phyloP scores from a whole-genome alignment of 2,113 vertebrate genomes.

The Collichthys lucidus region DNA sequence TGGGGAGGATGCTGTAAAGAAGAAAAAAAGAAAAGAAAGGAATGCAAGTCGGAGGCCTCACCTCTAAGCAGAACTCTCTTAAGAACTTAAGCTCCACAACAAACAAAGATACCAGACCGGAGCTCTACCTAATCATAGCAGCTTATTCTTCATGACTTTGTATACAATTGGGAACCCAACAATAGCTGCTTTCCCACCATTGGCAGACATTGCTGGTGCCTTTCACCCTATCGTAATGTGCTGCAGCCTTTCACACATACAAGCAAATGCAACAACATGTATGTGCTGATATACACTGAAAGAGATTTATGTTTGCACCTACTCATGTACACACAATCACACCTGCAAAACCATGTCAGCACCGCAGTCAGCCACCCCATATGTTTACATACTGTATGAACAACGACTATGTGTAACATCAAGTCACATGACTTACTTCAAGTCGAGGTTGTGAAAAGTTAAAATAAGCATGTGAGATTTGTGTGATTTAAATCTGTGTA shows the following conservation, averaged over 20 bases:
- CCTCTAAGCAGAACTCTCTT: constrained; percentile 48
- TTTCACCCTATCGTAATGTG: constrained; percentile 16
- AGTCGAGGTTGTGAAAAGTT: neutral
- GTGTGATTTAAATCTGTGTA: neutral
- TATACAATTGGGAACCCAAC: constrained; percentile 66
- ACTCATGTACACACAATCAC: neutral
- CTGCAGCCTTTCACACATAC: neutral
- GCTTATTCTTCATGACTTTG: constrained; percentile 61
- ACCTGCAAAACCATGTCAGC: neutral
- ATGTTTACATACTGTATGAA: neutral
- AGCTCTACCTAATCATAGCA: constrained; percentile 57
- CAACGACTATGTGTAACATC: too few species aligned
- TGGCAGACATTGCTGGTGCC: constrained; percentile 26
- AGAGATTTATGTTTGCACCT: neutral
- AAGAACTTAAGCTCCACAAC: constrained; percentile 69
- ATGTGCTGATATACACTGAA: neutral
- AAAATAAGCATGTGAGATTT: neutral
- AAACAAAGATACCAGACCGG: constrained; percentile 60
- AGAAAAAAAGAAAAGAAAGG: constrained; percentile 10
- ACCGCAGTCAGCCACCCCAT: neutral
- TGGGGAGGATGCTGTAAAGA: neutral
- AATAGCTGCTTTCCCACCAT: constrained; percentile 67
- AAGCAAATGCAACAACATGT: constrained; percentile 14
- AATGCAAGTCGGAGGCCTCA: constrained; percentile 51
- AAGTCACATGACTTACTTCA: neutral